Conservation (phyloP, 2,797 vertebrate genomes). For the Vultur gryphus region DNA sequence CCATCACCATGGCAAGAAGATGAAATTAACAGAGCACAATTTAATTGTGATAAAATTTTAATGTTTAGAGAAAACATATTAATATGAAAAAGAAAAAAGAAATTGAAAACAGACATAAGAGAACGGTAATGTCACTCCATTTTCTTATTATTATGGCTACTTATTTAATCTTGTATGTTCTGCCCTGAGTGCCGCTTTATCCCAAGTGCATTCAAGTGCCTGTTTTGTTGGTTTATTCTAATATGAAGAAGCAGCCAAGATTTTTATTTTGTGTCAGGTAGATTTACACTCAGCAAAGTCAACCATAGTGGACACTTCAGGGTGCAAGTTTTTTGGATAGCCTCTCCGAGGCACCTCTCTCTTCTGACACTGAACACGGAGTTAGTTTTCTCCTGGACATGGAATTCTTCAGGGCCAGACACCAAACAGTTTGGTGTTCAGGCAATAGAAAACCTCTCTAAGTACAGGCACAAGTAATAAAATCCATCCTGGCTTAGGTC, state of each 20-base stretch:
- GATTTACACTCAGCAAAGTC: not conserved
- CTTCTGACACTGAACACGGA: not conserved
- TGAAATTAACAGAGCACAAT: not conserved
- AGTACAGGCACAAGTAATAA: not conserved
- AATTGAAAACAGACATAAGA: not conserved
- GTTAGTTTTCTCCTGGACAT: not conserved
- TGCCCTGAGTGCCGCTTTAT: not conserved
- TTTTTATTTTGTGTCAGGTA: not conserved
- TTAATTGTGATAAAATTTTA: not conserved
- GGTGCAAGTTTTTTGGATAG: not conserved
- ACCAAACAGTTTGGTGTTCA: not conserved
- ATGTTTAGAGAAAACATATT: not conserved
- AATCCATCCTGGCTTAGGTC: not conserved
- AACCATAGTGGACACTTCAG: not conserved
- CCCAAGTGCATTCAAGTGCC: not conserved
- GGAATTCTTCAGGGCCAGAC: not conserved
- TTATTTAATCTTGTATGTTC: not conserved
- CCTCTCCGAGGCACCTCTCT: not conserved
- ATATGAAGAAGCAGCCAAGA: not conserved
- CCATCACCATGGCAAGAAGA: not conserved
- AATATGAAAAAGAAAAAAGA: not conserved
- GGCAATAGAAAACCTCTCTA: not conserved
- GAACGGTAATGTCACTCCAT: not conserved
- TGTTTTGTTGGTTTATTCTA: not conserved
- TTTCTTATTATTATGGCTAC: not conserved